Conservation (phyloP, 2,113 vertebrate genomes). For the Cnemophilus loriae region DNA sequence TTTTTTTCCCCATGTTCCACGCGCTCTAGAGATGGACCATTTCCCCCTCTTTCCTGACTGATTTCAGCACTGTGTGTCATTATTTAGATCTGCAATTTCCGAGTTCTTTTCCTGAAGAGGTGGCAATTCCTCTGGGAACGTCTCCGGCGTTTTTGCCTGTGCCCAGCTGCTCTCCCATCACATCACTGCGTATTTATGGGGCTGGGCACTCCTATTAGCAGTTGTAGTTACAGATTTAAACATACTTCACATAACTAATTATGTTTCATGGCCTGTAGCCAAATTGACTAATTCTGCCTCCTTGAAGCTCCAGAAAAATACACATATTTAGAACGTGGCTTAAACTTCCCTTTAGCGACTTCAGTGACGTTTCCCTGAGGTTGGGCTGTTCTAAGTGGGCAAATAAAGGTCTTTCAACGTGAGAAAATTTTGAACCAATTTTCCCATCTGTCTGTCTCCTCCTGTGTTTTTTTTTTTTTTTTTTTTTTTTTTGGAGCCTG, state of each 20-base stretch:
- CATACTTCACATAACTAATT: slow-evolving; percentile 60
- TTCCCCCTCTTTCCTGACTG: not conserved
- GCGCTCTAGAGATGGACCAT: not conserved
- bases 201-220: slow-evolving; percentile 32
- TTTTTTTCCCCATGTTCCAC: not conserved
- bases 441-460: not conserved
- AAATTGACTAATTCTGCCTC: slow-evolving; percentile 61
- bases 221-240: slow-evolving; percentile 66
- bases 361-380: not conserved
- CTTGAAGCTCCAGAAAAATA: slow-evolving; percentile 55
- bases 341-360: slow-evolving; percentile 39
- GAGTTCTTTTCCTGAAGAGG: slow-evolving; percentile 23
- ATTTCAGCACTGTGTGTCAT: not conserved
- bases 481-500: not conserved
- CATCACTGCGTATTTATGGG: not conserved
- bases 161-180: slow-evolving; percentile 16
- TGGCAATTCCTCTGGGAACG: slow-evolving; percentile 23
- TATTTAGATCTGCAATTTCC: not conserved
- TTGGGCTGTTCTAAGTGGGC: slow-evolving; percentile 5
- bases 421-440: not conserved
- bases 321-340: slow-evolving; percentile 48
- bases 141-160: not conserved
- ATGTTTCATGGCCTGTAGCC: slow-evolving; percentile 59
- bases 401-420: not conserved
- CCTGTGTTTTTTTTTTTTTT: not conserved